These are phyloP conservation scores for Spodoptera frugiperda DNA, from an alignment of 1,140 invertebrate species.

Conservation along the genomic window DNA sequence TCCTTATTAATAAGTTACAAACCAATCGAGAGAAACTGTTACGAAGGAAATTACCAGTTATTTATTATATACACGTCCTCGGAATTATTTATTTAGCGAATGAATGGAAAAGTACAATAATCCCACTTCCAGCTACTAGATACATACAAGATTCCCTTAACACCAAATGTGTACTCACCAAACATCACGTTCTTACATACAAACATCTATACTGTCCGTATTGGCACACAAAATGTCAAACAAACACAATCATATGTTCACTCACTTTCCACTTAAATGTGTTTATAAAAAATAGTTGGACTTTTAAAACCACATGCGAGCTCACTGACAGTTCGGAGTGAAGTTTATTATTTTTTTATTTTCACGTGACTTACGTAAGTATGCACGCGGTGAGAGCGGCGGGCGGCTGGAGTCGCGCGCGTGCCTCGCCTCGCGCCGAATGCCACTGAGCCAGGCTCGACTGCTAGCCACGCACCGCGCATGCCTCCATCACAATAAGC, in stretches of 20 bases:
- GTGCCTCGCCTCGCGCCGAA: constrained; percentile 63
- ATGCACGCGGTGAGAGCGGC: constrained; percentile 55
- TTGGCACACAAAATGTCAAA: constrained; percentile 46
- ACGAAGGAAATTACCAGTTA: no score
- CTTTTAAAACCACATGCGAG: constrained; percentile 18
- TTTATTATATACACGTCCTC: constrained; percentile 2
- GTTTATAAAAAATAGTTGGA: constrained; percentile 11
- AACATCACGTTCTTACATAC: constrained; percentile 38
- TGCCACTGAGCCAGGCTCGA: constrained; percentile 67
- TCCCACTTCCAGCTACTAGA: neutral
- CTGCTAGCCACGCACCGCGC: constrained; percentile 67
- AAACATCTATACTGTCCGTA: constrained; percentile 37
- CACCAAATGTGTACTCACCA: constrained; percentile 34
- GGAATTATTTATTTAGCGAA: no score
- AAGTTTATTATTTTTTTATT: constrained; percentile 54
- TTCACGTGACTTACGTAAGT: constrained; percentile 78
- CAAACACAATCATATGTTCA: constrained; percentile 45
- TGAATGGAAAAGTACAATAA: constrained; percentile 3
- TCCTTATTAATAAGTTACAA: no score
- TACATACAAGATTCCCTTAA: constrained; percentile 26
- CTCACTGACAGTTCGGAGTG: neutral
- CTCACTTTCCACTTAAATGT: constrained; percentile 41
- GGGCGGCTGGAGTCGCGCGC: constrained; percentile 48
- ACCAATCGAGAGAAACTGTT: no score
- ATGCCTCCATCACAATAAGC: constrained; percentile 75